These are phyloP conservation scores for Aethes cnicana DNA, from an alignment of 2,888 invertebrate genomes.

Conservation along the genomic window DNA sequence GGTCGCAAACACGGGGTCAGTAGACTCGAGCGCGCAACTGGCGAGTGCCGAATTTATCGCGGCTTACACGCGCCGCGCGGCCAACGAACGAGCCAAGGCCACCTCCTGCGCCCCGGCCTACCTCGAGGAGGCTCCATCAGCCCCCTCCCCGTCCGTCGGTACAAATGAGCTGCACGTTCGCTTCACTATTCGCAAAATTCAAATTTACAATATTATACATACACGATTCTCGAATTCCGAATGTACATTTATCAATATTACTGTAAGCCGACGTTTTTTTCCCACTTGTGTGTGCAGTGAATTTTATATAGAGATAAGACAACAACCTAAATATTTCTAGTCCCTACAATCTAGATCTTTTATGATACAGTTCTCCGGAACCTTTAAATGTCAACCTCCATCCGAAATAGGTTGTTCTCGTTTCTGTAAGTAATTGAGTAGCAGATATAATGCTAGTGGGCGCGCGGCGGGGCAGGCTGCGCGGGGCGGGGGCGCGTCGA, in stretches of 20 bases:
- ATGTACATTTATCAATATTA: too few relatives aligned
- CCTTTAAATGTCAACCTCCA: conserved; percentile 16
- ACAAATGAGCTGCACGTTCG: too few relatives aligned
- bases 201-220: too few relatives aligned
- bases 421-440: conserved; percentile 18
- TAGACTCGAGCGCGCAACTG: conserved; percentile 72
- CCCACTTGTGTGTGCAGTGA: too few relatives aligned
- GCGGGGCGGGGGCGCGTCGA: conserved; percentile 62
- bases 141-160: too few relatives aligned
- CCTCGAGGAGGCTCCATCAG: conserved; percentile 40
- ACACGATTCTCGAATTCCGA: too few relatives aligned
- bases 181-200: too few relatives aligned
- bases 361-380: neutral
- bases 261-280: too few relatives aligned
- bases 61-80: conserved; percentile 71
- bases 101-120: conserved; percentile 41
- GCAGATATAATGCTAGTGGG: conserved; percentile 38
- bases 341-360: neutral
- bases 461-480: conserved; percentile 48
- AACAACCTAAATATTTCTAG: conserved; percentile 1
- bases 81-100: conserved; percentile 78
- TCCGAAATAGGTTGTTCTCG: conserved; percentile 19
- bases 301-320: neutral
- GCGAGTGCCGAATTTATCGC: conserved; percentile 82
- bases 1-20: conserved; percentile 80